These are phyloP conservation scores for Notarius lentiginosus DNA, from an alignment of 2,113 vertebrate species.

Conservation along the genomic window DNA sequence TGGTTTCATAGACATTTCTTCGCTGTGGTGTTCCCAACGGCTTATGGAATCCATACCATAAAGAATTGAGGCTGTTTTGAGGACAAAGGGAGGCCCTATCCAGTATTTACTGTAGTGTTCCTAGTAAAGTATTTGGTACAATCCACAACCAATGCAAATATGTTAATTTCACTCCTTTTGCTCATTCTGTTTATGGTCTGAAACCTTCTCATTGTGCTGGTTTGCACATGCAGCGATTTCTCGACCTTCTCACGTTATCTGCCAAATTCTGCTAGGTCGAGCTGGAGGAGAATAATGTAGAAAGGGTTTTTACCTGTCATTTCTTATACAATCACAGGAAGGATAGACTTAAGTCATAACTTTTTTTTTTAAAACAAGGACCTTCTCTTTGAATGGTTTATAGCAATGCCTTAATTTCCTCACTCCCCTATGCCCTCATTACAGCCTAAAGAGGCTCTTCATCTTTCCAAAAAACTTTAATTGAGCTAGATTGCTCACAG, in stretches of 20 bases:
- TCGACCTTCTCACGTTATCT: background rate
- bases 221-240: background rate
- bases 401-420: background rate
- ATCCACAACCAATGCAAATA: background rate
- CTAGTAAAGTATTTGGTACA: background rate
- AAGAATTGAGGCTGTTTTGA: too few species aligned
- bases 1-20: too few species aligned
- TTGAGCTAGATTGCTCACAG: constrained; percentile 22
- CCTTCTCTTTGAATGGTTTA: background rate
- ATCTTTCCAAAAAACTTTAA: constrained; percentile 20
- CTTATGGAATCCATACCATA: too few species aligned
- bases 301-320: background rate
- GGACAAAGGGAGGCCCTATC: too few species aligned
- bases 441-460: background rate
- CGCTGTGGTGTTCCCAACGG: too few species aligned
- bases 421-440: constrained; percentile 4
- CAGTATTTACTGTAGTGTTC: too few species aligned
- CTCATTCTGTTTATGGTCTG: background rate
- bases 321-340: background rate
- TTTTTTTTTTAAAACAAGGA: constrained; percentile 1
- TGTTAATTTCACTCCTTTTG: background rate
- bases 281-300: background rate
- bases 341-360: background rate
- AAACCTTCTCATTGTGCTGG: background rate
- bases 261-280: background rate